These are phyloP conservation scores for Eretmocerus hayati DNA, from an alignment of 2,888 invertebrate species.

Conservation along the genomic window DNA sequence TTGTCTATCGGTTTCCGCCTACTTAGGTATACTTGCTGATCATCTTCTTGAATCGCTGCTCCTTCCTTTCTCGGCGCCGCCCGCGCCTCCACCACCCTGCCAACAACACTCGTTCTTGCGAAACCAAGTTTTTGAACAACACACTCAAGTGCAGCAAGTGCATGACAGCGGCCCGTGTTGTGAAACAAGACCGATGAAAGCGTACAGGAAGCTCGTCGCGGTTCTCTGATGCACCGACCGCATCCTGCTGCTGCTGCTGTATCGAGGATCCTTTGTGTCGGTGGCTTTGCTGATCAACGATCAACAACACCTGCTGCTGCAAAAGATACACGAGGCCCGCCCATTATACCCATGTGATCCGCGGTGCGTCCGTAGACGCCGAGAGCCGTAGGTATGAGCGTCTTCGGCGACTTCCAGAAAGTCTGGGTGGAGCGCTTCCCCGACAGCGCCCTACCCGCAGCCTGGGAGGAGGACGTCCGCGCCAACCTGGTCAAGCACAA, in stretches of 20 bases:
- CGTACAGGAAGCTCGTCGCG: conserved; percentile 3
- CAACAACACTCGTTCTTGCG: no score
- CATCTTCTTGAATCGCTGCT: no score
- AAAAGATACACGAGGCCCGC: no score
- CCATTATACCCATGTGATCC: no score
- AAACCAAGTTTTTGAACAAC: no score
- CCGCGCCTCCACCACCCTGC: no score
- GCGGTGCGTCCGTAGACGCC: not conserved
- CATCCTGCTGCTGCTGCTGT: not conserved
- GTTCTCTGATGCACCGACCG: not conserved
- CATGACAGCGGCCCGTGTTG: conserved; percentile 14
- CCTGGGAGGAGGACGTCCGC: conserved; percentile 89
- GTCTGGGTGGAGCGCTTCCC: conserved; percentile 89
- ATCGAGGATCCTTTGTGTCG: not conserved
- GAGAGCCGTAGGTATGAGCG: conserved; percentile 54
- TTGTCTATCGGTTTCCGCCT: no score
- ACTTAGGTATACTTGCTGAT: no score
- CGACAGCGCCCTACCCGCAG: conserved; percentile 81
- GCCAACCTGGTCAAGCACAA: conserved; percentile 85
- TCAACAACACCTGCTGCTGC: no score
- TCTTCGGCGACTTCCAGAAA: conserved; percentile 84
- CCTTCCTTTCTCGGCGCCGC: no score
- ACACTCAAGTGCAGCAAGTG: no score
- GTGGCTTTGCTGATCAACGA: not conserved
- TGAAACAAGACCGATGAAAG: conserved; percentile 20